Evolutionary conservation across 2,888 invertebrate genomes (phyloP).

Genomic region (Druceiella hillmani): DNA sequence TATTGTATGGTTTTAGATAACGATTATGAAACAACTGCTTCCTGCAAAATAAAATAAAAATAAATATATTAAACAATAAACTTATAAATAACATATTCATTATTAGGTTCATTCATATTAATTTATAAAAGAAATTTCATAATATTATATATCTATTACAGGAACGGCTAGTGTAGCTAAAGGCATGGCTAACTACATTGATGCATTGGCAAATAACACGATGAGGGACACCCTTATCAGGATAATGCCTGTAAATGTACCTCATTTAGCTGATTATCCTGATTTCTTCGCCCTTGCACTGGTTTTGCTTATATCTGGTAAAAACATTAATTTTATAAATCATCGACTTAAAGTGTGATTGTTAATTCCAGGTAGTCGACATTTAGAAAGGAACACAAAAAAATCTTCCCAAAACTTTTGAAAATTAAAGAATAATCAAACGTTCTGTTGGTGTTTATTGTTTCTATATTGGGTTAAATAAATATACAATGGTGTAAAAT

Average conservation of each 20-base stretch:
- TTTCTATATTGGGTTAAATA: no score
- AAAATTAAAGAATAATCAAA: no score
- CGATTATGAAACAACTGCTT: no score
- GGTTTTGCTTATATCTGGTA: slow-evolving; percentile 53
- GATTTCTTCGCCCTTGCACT: slow-evolving; percentile 65
- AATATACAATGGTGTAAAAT: no score
- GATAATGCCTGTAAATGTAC: slow-evolving; percentile 54
- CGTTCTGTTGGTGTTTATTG: no score
- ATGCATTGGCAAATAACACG: slow-evolving; percentile 55
- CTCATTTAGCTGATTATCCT: slow-evolving; percentile 61
- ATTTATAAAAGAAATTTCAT: slow-evolving; percentile 16
- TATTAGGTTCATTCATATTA: slow-evolving; percentile 1
- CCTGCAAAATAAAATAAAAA: no score
- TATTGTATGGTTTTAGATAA: no score
- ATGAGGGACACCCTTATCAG: slow-evolving; percentile 51
- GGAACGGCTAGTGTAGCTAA: slow-evolving; percentile 73
- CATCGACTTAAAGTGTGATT: slow-evolving; percentile 39
- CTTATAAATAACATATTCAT: not conserved
- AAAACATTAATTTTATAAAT: slow-evolving; percentile 29
- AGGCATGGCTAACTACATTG: slow-evolving; percentile 68
- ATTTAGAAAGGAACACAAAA: no score
- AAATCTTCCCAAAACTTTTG: no score
- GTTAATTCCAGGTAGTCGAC: slow-evolving; percentile 24
- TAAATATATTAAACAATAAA: no score
- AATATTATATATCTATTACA: slow-evolving; percentile 28